phyloP scores from a whole-genome alignment of 2,113 vertebrate species.

The Fregetta grallaria region DNA sequence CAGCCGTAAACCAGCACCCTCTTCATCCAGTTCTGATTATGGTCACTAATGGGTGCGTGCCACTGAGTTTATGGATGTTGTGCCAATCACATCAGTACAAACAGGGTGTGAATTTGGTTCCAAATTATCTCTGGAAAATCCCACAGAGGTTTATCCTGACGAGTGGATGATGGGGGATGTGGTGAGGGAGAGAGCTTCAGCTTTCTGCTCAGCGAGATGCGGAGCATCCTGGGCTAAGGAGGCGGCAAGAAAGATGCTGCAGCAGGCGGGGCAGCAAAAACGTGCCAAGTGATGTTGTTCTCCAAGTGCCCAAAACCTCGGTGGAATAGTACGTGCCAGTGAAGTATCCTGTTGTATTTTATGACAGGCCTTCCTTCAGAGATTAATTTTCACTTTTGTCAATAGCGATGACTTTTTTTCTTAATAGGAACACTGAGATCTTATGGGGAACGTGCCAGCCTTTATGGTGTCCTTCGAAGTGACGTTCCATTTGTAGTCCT shows the following conservation, averaged over 20 bases:
- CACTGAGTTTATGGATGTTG: neutral
- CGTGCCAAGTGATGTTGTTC: fast-evolving
- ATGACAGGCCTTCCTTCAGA: neutral
- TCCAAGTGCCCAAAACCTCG: no score
- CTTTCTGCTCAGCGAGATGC: neutral
- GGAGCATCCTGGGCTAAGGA: neutral
- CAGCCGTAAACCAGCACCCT: neutral
- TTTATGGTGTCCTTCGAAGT: neutral
- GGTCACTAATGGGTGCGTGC: neutral
- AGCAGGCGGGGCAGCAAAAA: neutral
- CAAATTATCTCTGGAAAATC: neutral
- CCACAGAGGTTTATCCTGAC: neutral
- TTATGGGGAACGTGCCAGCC: neutral
- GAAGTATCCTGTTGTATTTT: neutral
- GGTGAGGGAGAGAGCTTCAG: neutral
- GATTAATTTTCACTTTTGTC: neutral
- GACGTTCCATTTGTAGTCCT: neutral
- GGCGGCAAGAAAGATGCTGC: neutral
- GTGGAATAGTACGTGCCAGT: no score
- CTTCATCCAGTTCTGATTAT: neutral
- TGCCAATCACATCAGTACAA: neutral
- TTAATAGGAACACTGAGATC: neutral
- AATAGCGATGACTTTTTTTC: neutral
- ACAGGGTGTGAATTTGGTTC: neutral
- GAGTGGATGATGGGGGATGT: no score